These are phyloP conservation scores for Aleiodes testaceus DNA, from an alignment of 2,888 invertebrate species.

Conservation along the genomic window DNA sequence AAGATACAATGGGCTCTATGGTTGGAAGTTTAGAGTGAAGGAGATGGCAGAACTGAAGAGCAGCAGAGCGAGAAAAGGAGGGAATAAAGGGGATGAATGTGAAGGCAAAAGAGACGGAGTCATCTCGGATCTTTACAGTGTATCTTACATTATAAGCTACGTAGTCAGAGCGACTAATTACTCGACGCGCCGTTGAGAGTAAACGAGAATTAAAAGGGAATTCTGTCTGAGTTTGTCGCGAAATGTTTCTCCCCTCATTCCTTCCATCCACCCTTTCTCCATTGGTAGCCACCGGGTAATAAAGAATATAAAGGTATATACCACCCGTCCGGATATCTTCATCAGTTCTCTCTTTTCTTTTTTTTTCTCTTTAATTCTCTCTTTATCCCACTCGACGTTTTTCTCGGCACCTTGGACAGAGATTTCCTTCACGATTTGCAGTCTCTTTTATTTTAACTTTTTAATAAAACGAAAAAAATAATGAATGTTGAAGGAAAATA, in stretches of 20 bases:
- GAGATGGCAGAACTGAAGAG: slow-evolving; percentile 12
- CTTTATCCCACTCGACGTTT: slow-evolving; percentile 7
- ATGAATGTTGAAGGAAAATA: slow-evolving; percentile 41
- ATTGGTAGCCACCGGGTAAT: slow-evolving; percentile 49
- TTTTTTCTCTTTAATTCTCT: slow-evolving; percentile 3
- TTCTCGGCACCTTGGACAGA: slow-evolving; percentile 26
- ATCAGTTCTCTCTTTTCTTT: slow-evolving; percentile 40
- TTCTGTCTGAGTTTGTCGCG: slow-evolving; percentile 62
- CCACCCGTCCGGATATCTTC: slow-evolving; percentile 41
- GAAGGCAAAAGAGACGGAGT: slow-evolving; percentile 14
- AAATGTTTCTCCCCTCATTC: slow-evolving; percentile 51
- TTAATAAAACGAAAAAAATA: slow-evolving; percentile 26
- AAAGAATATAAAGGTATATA: slow-evolving; percentile 51
- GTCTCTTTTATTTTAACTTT: slow-evolving; percentile 3
- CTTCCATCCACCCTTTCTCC: too few relatives aligned
- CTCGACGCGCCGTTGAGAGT: slow-evolving; percentile 69
- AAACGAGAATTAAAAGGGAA: slow-evolving; percentile 70
- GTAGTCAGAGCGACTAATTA: slow-evolving; percentile 67
- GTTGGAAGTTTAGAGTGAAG: too few relatives aligned
- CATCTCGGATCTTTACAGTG: slow-evolving; percentile 40
- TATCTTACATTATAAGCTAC: slow-evolving; percentile 54
- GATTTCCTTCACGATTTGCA: slow-evolving; percentile 30
- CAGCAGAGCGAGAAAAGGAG: slow-evolving; percentile 6
- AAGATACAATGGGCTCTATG: slow-evolving; percentile 36
- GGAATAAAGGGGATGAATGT: background rate